Conservation (phyloP, 2,888 invertebrate species). For the Hypselothyrea guttata region DNA sequence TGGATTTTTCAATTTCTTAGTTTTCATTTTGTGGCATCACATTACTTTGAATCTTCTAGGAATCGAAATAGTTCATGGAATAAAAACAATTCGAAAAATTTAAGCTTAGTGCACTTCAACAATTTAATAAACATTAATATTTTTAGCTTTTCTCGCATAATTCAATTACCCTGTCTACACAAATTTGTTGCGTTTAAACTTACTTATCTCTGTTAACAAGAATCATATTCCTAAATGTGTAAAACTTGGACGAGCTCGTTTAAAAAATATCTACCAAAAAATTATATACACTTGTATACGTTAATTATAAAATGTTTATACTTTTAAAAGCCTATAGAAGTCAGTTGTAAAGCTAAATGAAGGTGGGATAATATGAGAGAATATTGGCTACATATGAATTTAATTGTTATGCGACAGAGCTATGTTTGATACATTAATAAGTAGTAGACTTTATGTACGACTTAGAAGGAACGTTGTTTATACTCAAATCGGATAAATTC, state of each 20-base stretch:
- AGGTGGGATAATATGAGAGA: slow-evolving; percentile 18
- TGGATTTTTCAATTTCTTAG: slow-evolving; percentile 34
- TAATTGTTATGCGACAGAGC: too few relatives aligned
- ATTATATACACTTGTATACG: slow-evolving; percentile 18
- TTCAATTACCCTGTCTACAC: slow-evolving; percentile 14
- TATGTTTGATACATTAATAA: not conserved
- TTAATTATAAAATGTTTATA: slow-evolving; percentile 26
- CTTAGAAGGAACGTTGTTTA: slow-evolving; percentile 31
- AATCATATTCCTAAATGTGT: slow-evolving; percentile 54
- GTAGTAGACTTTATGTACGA: slow-evolving; percentile 20
- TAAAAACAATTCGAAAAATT: slow-evolving; percentile 40
- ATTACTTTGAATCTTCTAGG: slow-evolving; percentile 53
- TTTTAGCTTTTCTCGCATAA: too few relatives aligned
- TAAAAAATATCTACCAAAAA: slow-evolving; percentile 46
- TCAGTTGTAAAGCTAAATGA: slow-evolving; percentile 18
- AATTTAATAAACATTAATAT: slow-evolving; percentile 21
- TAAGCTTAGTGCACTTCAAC: slow-evolving; percentile 35
- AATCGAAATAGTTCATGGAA: slow-evolving; percentile 31
- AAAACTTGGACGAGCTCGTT: slow-evolving; percentile 54
- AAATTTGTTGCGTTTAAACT: slow-evolving; percentile 16
- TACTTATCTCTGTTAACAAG: slow-evolving; percentile 28
- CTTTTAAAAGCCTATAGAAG: slow-evolving; percentile 20
- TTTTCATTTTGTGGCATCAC: slow-evolving; percentile 50
- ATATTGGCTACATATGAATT: slow-evolving; percentile 15
- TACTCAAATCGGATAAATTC: slow-evolving; percentile 11